These are phyloP conservation scores for Perodicticus potto DNA, from an alignment of 2,797 vertebrate species.

Conservation along the genomic window DNA sequence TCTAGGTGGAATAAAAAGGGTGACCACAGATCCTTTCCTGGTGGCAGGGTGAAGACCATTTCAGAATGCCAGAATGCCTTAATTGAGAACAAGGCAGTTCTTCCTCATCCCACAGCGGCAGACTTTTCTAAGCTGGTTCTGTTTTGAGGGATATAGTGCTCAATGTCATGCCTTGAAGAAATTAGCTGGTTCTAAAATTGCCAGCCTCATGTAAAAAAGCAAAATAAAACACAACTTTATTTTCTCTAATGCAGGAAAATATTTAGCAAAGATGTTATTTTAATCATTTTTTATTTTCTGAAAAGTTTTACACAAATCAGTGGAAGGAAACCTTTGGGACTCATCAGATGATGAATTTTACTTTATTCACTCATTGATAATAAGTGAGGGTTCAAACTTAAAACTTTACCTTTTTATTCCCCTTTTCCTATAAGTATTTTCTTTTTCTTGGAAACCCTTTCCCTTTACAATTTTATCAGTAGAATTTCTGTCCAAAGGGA, in stretches of 20 bases:
- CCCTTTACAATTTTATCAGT: slow-evolving; percentile 4
- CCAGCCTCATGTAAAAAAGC: not conserved
- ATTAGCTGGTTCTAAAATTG: not conserved
- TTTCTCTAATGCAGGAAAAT: slow-evolving; percentile 15
- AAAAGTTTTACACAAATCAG: not conserved
- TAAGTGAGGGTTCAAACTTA: not conserved
- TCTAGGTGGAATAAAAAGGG: not conserved
- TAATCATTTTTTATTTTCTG: slow-evolving; percentile 32
- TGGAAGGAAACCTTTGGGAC: not conserved
- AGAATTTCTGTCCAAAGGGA: slow-evolving; percentile 32
- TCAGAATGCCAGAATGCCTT: not conserved
- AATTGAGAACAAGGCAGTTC: not conserved
- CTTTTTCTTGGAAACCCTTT: not conserved
- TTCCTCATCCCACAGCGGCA: not conserved
- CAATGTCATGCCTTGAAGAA: not conserved
- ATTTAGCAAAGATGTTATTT: slow-evolving; percentile 26
- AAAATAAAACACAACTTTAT: not conserved
- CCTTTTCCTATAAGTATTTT: not conserved
- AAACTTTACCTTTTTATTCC: not conserved
- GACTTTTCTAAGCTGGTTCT: not conserved
- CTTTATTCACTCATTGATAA: not conserved
- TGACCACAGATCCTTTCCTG: not conserved
- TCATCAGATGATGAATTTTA: not conserved
- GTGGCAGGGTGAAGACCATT: not conserved
- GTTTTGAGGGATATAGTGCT: not conserved